phyloP scores from a whole-genome alignment of 1,140 invertebrate species.

The Caenorhabditis brenneri region DNA sequence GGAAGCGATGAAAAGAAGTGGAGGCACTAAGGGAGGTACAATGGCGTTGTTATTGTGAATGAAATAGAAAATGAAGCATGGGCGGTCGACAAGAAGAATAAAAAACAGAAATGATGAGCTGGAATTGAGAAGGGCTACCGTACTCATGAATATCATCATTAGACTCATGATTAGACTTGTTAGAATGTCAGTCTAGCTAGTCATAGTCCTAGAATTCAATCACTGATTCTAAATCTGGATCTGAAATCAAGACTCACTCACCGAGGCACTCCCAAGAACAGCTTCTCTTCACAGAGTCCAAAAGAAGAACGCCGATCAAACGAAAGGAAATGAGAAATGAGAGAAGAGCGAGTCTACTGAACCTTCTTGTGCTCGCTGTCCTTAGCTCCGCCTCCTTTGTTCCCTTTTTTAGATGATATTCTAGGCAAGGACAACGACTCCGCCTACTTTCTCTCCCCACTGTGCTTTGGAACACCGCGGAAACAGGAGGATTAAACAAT shows the following conservation, averaged over 20 bases:
- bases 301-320: not conserved
- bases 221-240: too few relatives aligned
- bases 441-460: not conserved
- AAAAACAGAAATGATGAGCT: not conserved
- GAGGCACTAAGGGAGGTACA: not conserved
- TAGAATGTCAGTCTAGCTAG: too few relatives aligned
- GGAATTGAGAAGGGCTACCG: not conserved
- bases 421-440: not conserved
- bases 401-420: not conserved
- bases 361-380: not conserved
- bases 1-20: not conserved
- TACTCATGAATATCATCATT: not conserved
- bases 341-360: not conserved
- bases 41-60: not conserved
- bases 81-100: not conserved
- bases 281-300: too few relatives aligned
- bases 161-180: not conserved
- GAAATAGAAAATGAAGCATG: not conserved
- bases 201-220: too few relatives aligned
- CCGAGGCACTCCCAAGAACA: too few relatives aligned
- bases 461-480: not conserved
- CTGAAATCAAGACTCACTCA: too few relatives aligned
- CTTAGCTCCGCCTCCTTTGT: not conserved
- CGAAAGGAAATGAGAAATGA: not conserved
- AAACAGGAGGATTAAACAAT: not conserved